Percentiles rank a stretch among this genome's conserved stretches.
Conservation (phyloP, 2,113 vertebrate species). For the Bathybates hornii region DNA sequence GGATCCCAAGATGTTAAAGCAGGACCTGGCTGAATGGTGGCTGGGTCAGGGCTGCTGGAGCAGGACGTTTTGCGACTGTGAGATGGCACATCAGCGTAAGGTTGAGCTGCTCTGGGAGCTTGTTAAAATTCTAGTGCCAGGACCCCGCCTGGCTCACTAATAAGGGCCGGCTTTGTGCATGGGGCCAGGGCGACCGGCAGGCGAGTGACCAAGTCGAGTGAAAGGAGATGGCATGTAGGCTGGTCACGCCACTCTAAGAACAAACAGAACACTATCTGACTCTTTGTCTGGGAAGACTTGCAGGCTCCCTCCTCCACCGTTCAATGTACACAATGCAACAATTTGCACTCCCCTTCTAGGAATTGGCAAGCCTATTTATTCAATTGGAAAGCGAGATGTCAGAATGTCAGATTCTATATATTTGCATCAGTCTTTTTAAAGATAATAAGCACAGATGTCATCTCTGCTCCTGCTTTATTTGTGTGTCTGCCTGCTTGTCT, state of each 20-base stretch:
- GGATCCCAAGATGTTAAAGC: conserved; percentile 7
- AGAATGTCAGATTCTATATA: background rate
- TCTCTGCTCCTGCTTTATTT: background rate
- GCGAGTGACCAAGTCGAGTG: conserved; percentile 47
- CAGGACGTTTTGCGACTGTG: conserved; percentile 19
- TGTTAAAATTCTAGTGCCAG: conserved; percentile 68
- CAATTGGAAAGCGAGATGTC: background rate
- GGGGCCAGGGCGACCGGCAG: conserved; percentile 44
- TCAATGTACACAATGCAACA: background rate
- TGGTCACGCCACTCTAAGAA: conserved; percentile 50
- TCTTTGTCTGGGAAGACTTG: conserved; percentile 8
- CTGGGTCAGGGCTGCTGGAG: conserved; percentile 14
- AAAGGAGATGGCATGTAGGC: conserved; percentile 50
- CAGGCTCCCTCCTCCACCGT: background rate
- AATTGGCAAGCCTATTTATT: conserved; percentile 4
- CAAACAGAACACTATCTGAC: conserved; percentile 48
- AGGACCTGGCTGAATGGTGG: conserved; percentile 3
- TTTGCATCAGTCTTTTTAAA: background rate
- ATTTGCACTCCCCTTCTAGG: background rate
- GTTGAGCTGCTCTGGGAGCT: conserved; percentile 54
- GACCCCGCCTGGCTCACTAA: conserved; percentile 49
- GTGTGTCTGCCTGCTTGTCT: background rate
- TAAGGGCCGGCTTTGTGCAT: conserved; percentile 58
- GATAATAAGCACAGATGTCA: background rate
- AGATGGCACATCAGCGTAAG: conserved; percentile 49